phyloP scores from a whole-genome alignment of 92 coral and sea anemone genomes.

The Pocillopora grandis region DNA sequence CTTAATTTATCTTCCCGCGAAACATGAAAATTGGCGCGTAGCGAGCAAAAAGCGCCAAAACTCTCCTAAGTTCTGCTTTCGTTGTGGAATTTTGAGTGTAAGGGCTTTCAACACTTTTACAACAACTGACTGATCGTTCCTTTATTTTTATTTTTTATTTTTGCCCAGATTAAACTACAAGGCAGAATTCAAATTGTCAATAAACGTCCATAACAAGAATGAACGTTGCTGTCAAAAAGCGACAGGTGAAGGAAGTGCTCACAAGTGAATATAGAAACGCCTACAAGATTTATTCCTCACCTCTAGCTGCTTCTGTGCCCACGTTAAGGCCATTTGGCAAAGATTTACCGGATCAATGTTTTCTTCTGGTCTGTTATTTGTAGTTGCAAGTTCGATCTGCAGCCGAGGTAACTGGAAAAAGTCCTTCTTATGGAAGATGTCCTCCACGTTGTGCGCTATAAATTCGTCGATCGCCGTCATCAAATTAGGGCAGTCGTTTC shows the following conservation, averaged over 20 bases:
- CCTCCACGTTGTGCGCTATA: slow-evolving; percentile 68
- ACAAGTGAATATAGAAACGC: background rate
- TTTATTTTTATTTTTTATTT: background rate
- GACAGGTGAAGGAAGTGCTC: slow-evolving; percentile 2
- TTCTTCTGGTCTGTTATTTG: slow-evolving; percentile 57
- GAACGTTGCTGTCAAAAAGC: background rate
- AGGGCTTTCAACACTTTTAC: background rate
- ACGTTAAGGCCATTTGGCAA: slow-evolving; percentile 72
- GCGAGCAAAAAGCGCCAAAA: background rate
- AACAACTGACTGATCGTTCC: background rate
- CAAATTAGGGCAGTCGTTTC: slow-evolving; percentile 56
- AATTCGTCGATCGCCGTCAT: slow-evolving; percentile 78
- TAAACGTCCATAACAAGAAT: background rate
- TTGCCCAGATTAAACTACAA: background rate
- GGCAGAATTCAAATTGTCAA: background rate
- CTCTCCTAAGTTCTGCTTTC: background rate
- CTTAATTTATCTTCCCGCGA: slow-evolving; percentile 29
- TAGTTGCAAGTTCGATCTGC: slow-evolving; percentile 82
- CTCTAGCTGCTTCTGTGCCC: slow-evolving; percentile 89
- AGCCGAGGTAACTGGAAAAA: slow-evolving; percentile 89
- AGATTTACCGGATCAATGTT: slow-evolving; percentile 65
- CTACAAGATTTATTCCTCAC: slow-evolving; percentile 38
- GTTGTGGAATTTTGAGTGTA: background rate
- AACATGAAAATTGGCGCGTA: background rate
- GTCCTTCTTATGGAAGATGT: slow-evolving; percentile 79